Base-by-base conservation (phyloP, 2,888 invertebrate species). In the Camponotus fellah region DNA sequence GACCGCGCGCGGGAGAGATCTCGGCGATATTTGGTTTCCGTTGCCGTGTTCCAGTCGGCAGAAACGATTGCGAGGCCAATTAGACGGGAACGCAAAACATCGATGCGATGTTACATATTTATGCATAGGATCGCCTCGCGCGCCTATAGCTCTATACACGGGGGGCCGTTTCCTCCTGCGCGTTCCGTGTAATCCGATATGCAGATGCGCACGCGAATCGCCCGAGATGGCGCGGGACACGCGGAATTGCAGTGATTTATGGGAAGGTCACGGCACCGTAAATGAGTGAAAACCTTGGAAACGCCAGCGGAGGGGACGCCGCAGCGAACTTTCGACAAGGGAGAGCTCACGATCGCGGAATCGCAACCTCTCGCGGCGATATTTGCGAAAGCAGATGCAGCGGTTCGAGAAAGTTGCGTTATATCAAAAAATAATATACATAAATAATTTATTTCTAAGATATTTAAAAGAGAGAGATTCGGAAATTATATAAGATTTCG, bases 181-280 rank as follows among this genome's bases (percentile, higher is more conserved):
- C 58, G 75, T 72, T 79, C 84, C 86, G 66, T 88, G 91, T 91
- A 92, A 92, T 91, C 89, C 88, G 88, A 90, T 92, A 92, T 91
- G 90, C 88, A 90, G 90, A 92, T 91, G 85, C 81, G 74, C 85
- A 79, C 81, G 79, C 71, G 85, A 76, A 83, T 88, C 60, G 64
- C 34, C n/a, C 60, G 56, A 43, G 79, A 58, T 62, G 58, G 69
- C 60, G 21, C 21, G 64, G 64, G 62, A 79, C 64, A 80, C 53
- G 72, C 58, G 75, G 82, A 68, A 82, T 64, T 43, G 86, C 72
- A 53, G 56, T 84, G 84, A 87, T 88, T 88, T 86, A 84, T 84
- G 84, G 26, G 60, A 82, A 80, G 75, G 86, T 84, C 75, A 72
- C 53, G 58, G 69, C 74, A 82, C 74, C 56, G 68, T 71, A 81